Percentiles rank a stretch among this genome's conserved stretches.
Conservation (phyloP, 2,888 invertebrate species). For the Thyatira batis region DNA sequence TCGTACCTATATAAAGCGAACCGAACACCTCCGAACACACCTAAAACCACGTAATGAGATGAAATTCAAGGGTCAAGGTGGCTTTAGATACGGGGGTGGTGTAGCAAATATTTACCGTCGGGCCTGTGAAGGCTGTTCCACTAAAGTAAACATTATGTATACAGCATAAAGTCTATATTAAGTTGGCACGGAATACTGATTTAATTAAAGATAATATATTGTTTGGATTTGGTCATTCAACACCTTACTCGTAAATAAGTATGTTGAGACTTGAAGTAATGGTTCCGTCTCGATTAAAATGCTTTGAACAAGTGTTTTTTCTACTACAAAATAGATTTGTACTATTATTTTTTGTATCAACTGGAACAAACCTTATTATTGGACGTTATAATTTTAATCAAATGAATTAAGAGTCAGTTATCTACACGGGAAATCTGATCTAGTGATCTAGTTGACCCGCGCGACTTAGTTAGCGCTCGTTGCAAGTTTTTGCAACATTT, state of each 20-base stretch:
- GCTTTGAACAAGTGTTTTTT: too few species aligned
- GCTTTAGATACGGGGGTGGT: constrained; percentile 30
- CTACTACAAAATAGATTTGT: too few species aligned
- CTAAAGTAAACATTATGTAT: constrained; percentile 29
- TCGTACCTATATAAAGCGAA: background rate
- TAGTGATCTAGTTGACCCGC: too few species aligned
- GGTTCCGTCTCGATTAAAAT: too few species aligned
- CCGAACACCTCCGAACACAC: background rate
- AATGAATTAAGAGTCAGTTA: too few species aligned
- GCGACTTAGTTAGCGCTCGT: too few species aligned
- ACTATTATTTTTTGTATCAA: too few species aligned
- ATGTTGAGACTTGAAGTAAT: too few species aligned
- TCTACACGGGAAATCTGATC: too few species aligned
- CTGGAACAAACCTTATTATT: too few species aligned
- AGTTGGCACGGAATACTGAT: constrained; percentile 8
- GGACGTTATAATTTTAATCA: too few species aligned
- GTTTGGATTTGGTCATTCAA: background rate
- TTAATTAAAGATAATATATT: constrained; percentile 2
- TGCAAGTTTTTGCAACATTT: too few species aligned
- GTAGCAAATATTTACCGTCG: constrained; percentile 49
- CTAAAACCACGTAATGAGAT: background rate
- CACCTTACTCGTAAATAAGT: background rate
- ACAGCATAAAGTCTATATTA: constrained; percentile 29
- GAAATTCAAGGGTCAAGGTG: constrained; percentile 7
- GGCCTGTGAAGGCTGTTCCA: constrained; percentile 10